Evolutionary conservation across 2,113 vertebrate genomes (phyloP).

Genomic region (Toxostoma redivivum): DNA sequence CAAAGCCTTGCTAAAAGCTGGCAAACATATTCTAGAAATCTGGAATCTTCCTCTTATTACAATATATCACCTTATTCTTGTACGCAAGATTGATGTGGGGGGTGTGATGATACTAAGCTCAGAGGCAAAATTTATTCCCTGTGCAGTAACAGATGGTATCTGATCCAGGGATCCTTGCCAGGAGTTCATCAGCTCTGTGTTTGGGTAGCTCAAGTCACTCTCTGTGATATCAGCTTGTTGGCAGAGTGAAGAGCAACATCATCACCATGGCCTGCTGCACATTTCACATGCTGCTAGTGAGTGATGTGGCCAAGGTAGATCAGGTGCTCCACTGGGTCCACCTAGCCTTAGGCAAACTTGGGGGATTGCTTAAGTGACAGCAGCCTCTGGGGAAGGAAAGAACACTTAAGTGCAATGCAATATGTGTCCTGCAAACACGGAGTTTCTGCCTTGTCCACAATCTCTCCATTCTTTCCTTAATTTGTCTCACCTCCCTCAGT

Average conservation of each 20-base stretch:
- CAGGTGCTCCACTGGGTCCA: background rate
- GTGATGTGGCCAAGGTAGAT: background rate
- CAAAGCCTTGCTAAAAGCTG: background rate
- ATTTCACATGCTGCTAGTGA: background rate
- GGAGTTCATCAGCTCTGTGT: background rate
- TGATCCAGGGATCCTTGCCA: background rate
- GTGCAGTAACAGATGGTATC: background rate
- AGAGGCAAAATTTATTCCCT: background rate
- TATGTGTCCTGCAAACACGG: background rate
- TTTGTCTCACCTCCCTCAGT: background rate
- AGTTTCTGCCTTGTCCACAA: background rate
- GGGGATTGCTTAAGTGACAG: background rate
- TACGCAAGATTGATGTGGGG: background rate
- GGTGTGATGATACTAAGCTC: background rate
- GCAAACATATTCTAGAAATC: background rate
- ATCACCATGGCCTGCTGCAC: background rate
- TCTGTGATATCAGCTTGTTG: background rate
- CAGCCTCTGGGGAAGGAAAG: background rate
- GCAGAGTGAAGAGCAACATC: background rate
- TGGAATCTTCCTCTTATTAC: background rate
- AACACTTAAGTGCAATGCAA: background rate
- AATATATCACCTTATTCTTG: background rate
- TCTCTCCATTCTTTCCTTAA: background rate
- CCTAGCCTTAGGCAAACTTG: background rate
- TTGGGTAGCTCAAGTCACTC: background rate